phyloP scores from a whole-genome alignment of 23 tunicate species.

The Diplosoma virens region DNA sequence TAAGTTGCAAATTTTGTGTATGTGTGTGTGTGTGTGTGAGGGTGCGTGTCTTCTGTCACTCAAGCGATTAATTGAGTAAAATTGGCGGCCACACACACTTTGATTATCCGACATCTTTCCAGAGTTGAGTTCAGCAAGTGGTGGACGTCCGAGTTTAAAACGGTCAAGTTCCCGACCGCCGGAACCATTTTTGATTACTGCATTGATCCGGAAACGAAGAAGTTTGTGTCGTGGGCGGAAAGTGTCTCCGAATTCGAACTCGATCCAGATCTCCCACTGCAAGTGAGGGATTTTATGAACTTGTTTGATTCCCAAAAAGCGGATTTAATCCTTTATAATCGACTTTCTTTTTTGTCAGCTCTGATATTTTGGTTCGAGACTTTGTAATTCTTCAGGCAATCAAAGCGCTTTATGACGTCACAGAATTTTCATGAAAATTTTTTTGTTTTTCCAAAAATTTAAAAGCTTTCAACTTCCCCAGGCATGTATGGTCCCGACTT shows the following conservation, averaged over 20 bases:
- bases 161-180: conserved; percentile 87
- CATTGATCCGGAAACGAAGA: conserved; percentile 82
- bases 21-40: no score
- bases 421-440: no score
- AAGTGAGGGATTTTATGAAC: conserved; percentile 55
- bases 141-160: conserved; percentile 95
- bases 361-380: no score
- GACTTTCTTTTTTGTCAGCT: no score
- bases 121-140: conserved; percentile 99
- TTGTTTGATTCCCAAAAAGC: no score
- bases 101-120: neutral
- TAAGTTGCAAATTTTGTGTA: no score
- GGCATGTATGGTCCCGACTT: conserved; percentile 98
- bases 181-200: conserved; percentile 98
- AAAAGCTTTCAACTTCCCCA: conserved; percentile 5
- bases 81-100: no score
- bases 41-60: no score
- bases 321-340: no score
- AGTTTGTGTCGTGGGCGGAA: conserved; percentile 97
- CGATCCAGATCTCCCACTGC: conserved; percentile 92
- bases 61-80: no score
- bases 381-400: no score
- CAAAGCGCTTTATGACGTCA: no score
- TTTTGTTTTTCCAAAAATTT: neutral
- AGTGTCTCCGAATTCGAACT: conserved; percentile 76